Evolutionary conservation across 2,113 vertebrate genomes (phyloP).

Genomic region (Galbula dea): DNA sequence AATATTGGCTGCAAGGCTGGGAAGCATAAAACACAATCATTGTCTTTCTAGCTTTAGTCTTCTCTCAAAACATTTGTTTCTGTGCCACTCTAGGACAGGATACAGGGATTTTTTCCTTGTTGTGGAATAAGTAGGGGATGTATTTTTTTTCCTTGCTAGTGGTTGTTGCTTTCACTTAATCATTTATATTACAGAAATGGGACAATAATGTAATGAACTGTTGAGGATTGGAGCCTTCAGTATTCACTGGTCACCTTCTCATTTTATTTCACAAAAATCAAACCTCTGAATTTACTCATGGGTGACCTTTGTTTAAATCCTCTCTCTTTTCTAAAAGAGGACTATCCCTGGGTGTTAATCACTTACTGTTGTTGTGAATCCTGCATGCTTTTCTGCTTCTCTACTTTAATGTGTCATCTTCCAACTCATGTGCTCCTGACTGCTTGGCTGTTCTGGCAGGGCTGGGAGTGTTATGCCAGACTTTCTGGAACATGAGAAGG

Average conservation of each 20-base stretch:
- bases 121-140: not conserved
- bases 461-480: not conserved
- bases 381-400: constrained; percentile 29
- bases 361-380: not conserved
- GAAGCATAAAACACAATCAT: not conserved
- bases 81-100: not conserved
- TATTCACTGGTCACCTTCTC: not conserved
- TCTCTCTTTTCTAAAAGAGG: constrained; percentile 67
- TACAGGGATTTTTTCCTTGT: not conserved
- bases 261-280: not conserved
- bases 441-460: not conserved
- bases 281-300: not conserved
- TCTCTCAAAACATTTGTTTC: not conserved
- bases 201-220: not conserved
- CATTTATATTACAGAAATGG: not conserved
- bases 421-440: not conserved
- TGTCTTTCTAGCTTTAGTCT: not conserved
- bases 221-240: not conserved
- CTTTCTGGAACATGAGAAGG: not conserved
- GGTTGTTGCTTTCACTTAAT: not conserved
- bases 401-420: not conserved
- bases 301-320: not conserved
- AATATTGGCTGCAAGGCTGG: not conserved
- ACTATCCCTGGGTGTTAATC: constrained; percentile 15
- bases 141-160: not conserved